Percentiles rank a stretch among this genome's conserved stretches.
phyloP scores from a whole-genome alignment of 2,888 invertebrate genomes.

The Calameuta idolon region DNA sequence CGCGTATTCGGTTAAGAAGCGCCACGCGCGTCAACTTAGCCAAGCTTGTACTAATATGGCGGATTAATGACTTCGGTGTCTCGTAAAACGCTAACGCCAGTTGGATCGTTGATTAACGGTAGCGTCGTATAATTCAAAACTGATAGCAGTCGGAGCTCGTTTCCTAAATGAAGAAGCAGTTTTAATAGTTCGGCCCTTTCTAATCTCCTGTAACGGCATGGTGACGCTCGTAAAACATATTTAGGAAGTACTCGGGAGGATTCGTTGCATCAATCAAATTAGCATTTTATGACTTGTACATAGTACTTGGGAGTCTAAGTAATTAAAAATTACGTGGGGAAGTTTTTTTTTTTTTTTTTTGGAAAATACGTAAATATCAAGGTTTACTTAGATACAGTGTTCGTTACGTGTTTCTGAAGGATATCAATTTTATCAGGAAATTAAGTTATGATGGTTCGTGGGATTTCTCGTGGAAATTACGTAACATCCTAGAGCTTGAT shows the following conservation, averaged over 20 bases:
- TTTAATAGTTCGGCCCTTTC: constrained; percentile 11
- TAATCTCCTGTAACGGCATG: neutral
- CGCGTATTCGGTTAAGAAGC: neutral
- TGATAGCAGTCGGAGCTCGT: neutral
- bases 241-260: neutral
- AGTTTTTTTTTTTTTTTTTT: neutral
- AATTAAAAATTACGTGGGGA: neutral
- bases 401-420: neutral
- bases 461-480: neutral
- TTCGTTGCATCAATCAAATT: neutral
- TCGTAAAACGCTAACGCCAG: constrained; percentile 37
- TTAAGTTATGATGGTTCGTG: neutral
- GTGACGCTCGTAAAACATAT: neutral
- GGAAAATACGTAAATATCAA: neutral
- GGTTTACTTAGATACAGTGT: neutral
- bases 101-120: constrained; percentile 37
- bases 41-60: constrained; percentile 30
- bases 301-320: neutral
- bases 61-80: constrained; percentile 36
- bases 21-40: neutral
- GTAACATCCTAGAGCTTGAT: neutral
- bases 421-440: neutral
- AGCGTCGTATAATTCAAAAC: constrained; percentile 28
- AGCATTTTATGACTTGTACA: neutral
- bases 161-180: neutral